Conservation (phyloP, 2,797 vertebrate genomes). For the Pelodytes ibericus region DNA sequence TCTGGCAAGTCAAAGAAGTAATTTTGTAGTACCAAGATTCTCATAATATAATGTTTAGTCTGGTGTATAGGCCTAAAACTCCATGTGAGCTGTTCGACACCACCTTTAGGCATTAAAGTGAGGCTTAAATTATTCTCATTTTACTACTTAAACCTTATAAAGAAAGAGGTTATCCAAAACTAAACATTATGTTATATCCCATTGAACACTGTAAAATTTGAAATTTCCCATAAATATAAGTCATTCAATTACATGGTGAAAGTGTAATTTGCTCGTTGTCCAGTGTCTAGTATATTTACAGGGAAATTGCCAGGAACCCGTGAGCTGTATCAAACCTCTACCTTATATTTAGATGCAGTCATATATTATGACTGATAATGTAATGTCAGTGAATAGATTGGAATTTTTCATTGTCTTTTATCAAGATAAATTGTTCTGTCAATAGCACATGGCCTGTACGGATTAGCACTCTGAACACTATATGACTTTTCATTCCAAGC, state of each 20-base stretch:
- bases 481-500: conserved; percentile 84
- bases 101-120: not conserved
- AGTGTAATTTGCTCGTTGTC: conserved; percentile 72
- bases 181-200: conserved; percentile 79
- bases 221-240: conserved; percentile 82
- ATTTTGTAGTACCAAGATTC: too few species aligned
- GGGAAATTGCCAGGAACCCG: conserved; percentile 73
- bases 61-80: too few species aligned
- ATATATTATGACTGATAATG: conserved; percentile 92
- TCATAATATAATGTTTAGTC: too few species aligned
- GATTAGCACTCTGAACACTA: conserved; percentile 79
- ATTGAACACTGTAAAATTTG: conserved; percentile 78
- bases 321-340: conserved; percentile 74
- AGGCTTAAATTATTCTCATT: conserved; percentile 51
- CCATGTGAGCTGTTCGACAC: not conserved
- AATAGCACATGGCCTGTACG: conserved; percentile 87
- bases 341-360: conserved; percentile 88
- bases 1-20: too few species aligned
- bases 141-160: conserved; percentile 66
- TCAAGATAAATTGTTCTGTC: conserved; percentile 95
- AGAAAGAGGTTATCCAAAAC: conserved; percentile 73
- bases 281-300: conserved; percentile 75
- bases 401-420: conserved; percentile 94
- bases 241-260: conserved; percentile 78
- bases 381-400: conserved; percentile 90